A percentile compares a stretch with the other conserved stretches of the same genome.
These are phyloP conservation scores for Emydura subglobosa DNA, from an alignment of 2,113 vertebrate genomes.

Conservation along the genomic window DNA sequence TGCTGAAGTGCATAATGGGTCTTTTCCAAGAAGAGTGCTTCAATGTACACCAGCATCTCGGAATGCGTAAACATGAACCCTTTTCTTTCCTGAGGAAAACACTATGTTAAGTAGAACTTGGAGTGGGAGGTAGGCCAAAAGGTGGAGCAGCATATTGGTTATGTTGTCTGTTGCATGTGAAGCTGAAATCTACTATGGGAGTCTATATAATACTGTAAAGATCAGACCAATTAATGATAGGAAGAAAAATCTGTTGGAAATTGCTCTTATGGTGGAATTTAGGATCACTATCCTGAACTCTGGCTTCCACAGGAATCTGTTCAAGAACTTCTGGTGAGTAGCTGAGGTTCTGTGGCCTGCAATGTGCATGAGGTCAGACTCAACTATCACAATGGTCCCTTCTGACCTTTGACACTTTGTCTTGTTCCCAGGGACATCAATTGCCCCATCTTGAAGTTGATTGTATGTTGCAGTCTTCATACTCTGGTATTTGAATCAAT, in stretches of 20 bases:
- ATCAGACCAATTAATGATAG: neutral
- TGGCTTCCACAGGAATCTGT: constrained; percentile 47
- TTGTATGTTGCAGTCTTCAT: neutral
- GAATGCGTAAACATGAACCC: neutral
- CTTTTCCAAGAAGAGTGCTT: no score
- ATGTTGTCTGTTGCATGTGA: neutral
- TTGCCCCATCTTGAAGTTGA: neutral
- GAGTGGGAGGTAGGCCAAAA: neutral
- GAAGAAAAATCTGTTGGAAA: neutral
- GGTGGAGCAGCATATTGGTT: neutral
- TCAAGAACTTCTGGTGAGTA: constrained; percentile 19
- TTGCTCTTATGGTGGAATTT: constrained; percentile 3
- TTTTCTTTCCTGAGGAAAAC: constrained; percentile 5
- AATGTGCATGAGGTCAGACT: no score
- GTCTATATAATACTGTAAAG: neutral
- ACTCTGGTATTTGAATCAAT: constrained; percentile 24
- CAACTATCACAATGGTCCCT: no score
- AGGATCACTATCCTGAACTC: neutral
- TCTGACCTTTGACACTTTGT: neutral
- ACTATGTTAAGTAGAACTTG: neutral
- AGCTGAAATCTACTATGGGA: neutral
- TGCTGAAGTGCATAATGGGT: no score
- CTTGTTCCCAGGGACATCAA: constrained; percentile 62
- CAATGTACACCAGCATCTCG: neutral
- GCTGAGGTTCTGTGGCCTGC: no score